Conservation (phyloP, 2,113 vertebrate genomes). For the Atlantisia rogersi region DNA sequence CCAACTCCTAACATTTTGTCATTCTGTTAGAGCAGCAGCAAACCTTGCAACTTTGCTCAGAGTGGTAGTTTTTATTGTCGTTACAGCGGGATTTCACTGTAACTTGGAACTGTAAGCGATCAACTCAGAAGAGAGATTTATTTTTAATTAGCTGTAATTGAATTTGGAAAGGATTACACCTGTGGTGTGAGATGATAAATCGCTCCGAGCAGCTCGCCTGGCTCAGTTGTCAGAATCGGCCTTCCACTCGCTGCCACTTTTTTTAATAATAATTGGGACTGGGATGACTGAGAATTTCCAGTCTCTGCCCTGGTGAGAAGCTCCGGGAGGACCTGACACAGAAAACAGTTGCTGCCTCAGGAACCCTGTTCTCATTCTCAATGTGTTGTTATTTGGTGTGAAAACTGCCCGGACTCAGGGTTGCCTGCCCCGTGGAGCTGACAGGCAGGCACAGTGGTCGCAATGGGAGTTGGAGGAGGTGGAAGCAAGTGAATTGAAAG, state of each 20-base stretch:
- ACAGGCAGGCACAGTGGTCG: rapidly evolving
- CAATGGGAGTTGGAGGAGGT: neutral
- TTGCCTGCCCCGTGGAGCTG: neutral
- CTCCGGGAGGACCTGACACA: constrained; percentile 24
- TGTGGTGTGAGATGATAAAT: neutral
- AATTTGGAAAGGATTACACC: constrained; percentile 26
- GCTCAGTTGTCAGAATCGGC: neutral
- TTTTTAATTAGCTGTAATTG: constrained; percentile 57
- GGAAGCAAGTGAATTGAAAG: neutral
- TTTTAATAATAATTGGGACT: constrained; percentile 19
- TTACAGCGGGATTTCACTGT: neutral
- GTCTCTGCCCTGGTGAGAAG: constrained; percentile 9
- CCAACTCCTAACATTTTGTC: too few species aligned
- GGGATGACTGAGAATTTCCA: constrained; percentile 2
- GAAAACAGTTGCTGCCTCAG: neutral
- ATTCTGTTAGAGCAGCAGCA: neutral
- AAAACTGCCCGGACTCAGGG: neutral
- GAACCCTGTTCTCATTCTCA: neutral
- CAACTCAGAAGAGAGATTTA: neutral
- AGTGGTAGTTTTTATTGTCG: neutral
- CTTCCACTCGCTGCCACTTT: neutral
- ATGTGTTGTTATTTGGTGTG: constrained; percentile 29
- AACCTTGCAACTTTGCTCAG: neutral
- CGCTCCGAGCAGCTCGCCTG: neutral
- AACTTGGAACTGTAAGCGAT: neutral